Base-by-base conservation (phyloP, 2,888 invertebrate species). In the Nemapogon koenigi region DNA sequence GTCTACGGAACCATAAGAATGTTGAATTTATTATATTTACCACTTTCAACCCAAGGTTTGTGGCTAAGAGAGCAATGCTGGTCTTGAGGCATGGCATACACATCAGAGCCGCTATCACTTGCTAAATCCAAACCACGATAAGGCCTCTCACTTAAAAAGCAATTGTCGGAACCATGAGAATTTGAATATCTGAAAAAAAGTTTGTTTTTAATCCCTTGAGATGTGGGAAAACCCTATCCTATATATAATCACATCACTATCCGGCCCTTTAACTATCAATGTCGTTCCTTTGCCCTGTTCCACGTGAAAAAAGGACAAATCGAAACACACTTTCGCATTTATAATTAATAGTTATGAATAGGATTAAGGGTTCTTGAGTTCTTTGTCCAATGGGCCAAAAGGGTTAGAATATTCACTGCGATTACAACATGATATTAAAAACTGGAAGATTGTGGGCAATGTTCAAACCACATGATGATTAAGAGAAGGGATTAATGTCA, bases 51-150 rank as follows among this genome's bases (percentile, higher is more conserved):
- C 79, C 81, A 72, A 43, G 76, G 72, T 35, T 64, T 73, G 53
- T 79, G 81, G 40, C 54, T 66, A 37, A 79, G 62, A 28, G 62
- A 57, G 38, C 72, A 71, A 4, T 61, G 64, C 14, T 70, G 59
- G 33, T 69, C 57, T 19, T 84, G 81, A 0, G 85, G 83, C 83
- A 90, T 87, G 0, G 88, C 86, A 53, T 91, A 92, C 15, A 90
- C 86, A 50, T 92, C 91, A 28, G 88, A 91, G 41, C 90, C 87
- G 11, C 88, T 83, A 53, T 92, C 91, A 1, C 86, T 84, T 43
- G 91, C 88, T 51, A 88, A 81, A 46, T 90, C 87, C 19, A 91
- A 59, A 14, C 85, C 83, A 45, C 85, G 81, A 46, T 89, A 87
- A 0, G 87, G 83, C 6, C 86, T 71, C 51, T 88, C 87, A 47